phyloP scores from a whole-genome alignment of 2,888 invertebrate species.

The Lasius fuliginosus region DNA sequence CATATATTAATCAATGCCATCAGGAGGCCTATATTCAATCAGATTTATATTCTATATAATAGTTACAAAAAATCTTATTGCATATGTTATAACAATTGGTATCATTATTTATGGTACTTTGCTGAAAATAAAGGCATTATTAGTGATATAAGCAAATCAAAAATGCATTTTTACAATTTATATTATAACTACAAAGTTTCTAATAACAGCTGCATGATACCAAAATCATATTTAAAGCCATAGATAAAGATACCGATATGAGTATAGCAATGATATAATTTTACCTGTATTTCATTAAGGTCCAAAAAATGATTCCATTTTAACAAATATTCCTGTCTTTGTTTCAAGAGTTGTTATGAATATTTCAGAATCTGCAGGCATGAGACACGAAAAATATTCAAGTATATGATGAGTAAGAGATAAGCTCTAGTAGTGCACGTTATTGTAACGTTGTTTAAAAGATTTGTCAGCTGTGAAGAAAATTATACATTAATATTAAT shows the following conservation, averaged over 20 bases:
- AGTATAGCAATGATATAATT: conserved; percentile 44
- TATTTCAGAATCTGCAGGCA: conserved; percentile 27
- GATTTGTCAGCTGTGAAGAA: conserved; percentile 31
- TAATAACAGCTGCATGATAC: conserved; percentile 25
- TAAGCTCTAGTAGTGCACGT: conserved; percentile 50
- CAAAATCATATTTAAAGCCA: conserved; percentile 43
- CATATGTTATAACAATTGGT: conserved; percentile 60
- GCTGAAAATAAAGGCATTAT: conserved; percentile 24
- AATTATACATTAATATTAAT: conserved; percentile 39
- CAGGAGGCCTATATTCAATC: conserved; percentile 77
- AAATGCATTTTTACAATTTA: conserved; percentile 58
- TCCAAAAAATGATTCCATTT: conserved; percentile 29
- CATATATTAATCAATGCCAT: conserved; percentile 73
- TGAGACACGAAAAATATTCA: conserved; percentile 50
- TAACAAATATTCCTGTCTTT: conserved; percentile 42
- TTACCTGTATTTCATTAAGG: conserved; percentile 57
- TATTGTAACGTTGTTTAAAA: conserved; percentile 48
- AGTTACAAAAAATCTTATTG: conserved; percentile 60
- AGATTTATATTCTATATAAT: conserved; percentile 66
- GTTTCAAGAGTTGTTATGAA: conserved; percentile 46
- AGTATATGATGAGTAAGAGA: conserved; percentile 28
- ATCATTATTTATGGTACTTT: conserved; percentile 64
- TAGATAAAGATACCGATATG: conserved; percentile 62
- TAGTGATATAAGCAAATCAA: conserved; percentile 32
- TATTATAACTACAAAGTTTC: conserved; percentile 25